A percentile compares a stretch with the other conserved stretches of the same genome.
Evolutionary conservation across 2,113 vertebrate genomes (phyloP).

Genomic region (Tragelaphus imberbis): DNA sequence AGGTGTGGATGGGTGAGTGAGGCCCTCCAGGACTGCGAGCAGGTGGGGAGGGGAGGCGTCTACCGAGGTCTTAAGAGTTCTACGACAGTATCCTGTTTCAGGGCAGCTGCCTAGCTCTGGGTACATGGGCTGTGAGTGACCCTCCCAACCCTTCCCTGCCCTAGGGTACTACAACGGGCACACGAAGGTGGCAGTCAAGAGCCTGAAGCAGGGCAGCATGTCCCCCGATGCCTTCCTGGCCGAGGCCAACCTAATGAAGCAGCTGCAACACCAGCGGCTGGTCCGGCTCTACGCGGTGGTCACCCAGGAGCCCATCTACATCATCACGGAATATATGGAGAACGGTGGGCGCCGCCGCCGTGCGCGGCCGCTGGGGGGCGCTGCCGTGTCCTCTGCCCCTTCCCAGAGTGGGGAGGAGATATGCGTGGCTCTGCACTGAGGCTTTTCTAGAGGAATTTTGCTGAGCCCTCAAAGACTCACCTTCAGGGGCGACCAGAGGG

Average conservation of each 20-base stretch:
- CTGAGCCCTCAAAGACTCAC: background rate
- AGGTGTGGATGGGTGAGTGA: constrained; percentile 98
- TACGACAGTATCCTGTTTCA: background rate
- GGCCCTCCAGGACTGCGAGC: background rate
- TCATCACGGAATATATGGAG: constrained; percentile 98
- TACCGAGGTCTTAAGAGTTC: background rate
- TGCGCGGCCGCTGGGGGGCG: background rate
- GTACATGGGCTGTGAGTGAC: background rate
- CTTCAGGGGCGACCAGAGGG: background rate
- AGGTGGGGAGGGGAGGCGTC: background rate
- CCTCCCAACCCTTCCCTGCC: background rate
- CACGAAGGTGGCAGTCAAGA: constrained; percentile 94
- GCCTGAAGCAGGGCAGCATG: constrained; percentile 95
- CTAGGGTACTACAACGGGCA: constrained; percentile 91
- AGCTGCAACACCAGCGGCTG: constrained; percentile 89
- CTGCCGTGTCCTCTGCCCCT: background rate
- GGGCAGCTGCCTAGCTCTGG: background rate
- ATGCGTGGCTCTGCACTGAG: background rate
- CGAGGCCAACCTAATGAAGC: constrained; percentile 98
- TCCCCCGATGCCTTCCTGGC: constrained; percentile 93
- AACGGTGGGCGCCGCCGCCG: constrained; percentile 83
- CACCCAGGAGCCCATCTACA: constrained; percentile 96
- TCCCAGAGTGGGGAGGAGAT: background rate
- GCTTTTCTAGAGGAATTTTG: background rate
- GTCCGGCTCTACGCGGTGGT: constrained; percentile 96